Base-by-base conservation (phyloP, 2,888 invertebrate species). In the Dryobota labecula region DNA sequence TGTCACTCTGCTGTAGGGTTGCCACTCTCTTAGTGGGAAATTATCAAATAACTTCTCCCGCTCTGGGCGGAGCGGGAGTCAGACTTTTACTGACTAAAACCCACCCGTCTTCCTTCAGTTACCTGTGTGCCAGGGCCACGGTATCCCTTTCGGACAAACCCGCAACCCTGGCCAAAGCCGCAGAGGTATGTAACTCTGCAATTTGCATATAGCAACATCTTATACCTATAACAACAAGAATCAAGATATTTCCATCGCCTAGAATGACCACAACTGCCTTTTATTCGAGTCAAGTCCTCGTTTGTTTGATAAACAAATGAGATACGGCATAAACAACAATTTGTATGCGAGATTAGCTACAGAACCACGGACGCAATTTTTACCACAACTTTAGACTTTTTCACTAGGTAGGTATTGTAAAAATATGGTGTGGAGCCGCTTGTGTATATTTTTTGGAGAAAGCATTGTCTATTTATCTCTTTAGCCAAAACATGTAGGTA, bases 281-380 rank as follows among this genome's bases (percentile, higher is more conserved):
- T 73, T 73, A 65, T 69, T 69, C 38, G 62, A 54, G 54, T 27
- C 33, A 7, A 56, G 51, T 3, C 38, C 67, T 73, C 78, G 73
- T 77, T 63, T 77, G 63, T 57, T 63, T 49, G 80, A 80, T 82
- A 70, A 78, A 68, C 78, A 60, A 74, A 71, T 61, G 51, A 70
- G 80, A 82, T 80, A 78, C 41, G 45, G 62, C 18, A 45, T 78
- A 92, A 91, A 82, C 86, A 85, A 90, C 91, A 91, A 93, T 93
- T 92, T 93, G 92, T 92, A 92, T 91, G 91, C 93, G 33, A 76
- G 83, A 83, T 84, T 84, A 78, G 30, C 49, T 36, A 41, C 81
- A 78, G 86, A 88, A 88, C 88, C 85, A 88, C 74, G 51, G 72
- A 51, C 70, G 72, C 69, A 70, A 85, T 84, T 88, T 89, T 87